Base-by-base conservation (phyloP, 2,113 vertebrate genomes). In the Phainopepla nitens region DNA sequence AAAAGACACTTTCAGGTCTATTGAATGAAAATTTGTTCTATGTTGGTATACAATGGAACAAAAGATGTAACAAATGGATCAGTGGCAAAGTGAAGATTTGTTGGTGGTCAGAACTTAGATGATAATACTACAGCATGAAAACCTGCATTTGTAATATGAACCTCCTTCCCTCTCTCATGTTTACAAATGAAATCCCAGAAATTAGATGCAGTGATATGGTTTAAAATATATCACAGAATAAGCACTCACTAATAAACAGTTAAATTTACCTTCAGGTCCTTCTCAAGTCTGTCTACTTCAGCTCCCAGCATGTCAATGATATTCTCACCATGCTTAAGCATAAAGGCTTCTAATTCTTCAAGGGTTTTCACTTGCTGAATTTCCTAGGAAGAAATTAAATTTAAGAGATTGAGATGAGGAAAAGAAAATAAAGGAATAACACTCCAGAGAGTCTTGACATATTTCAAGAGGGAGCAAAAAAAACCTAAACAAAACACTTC, bases 321-420 rank as follows among this genome's bases (percentile, higher is more conserved):
- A 97, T 99, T 99, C 97, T 99, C 99, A 57, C 99, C 99, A 29
- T 99, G 99, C 97, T 99, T 99, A 94, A 99, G 98, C 99, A 99
- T 99, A 93, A 99, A 99, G 75, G 92, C 98, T 97, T 99, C 99
- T 91, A 99, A 98, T 82, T 99, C 99, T 96, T 99, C 99, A 41
- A 98, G 98, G 31, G 98, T 99, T 97, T 99, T 99, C 84, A 99
- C 99, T 98, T 98, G 98, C 96, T 99, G 99, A 96, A 99, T 99
- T 57, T 99, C 99, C 99, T 99, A 94, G 28, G 70, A 87, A 71
- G n/a, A 97, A 90, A 95, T 53, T 44, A 93, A 95, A 78, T 76
- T 56, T 58, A 72, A 89, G 36, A 95, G 42, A 33, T 13, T 89
- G 57, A 94, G 28, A 86, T 57, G 49, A 82, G 20, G 36, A 21